Evolutionary conservation across 1,140 invertebrate genomes (phyloP), one percentile per base, ranked within the genome.

Genomic region (Stegodyphus dumicola): DNA sequence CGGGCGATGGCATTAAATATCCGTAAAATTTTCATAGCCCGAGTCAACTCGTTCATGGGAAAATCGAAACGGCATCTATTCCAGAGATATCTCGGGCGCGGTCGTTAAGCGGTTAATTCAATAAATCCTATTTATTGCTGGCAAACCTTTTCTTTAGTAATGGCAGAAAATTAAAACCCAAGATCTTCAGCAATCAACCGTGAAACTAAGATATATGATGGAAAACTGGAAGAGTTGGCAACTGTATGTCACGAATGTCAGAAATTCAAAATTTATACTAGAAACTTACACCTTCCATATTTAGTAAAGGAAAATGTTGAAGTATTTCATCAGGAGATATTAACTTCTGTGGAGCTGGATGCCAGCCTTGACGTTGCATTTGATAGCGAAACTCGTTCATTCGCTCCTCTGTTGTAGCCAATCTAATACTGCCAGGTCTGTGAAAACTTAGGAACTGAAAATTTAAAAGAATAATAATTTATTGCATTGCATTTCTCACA

Each of bases 301-400:
- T 90, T 0, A 91, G 74, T 9, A 90, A 75, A 51, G 91, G 91
- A 80, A 88, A 90, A 13, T 90, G 51, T 65, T 89, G 74, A 13
- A 88, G 67, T 13, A 91, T 89, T 87, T 91, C 88, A 13, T 91
- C 89, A 6, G 90, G 90, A 2, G 86, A 87, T 33, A 92, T 87
- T 0, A 91, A 79, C 9, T 88, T 88, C 66, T 91, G 90, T 6
- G 89, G 88, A 5, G 90, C 90, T 18, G 89, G 83, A n/a, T 90
- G 87, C 88, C 89, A 89, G 4, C 89, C 88, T 54, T 90, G 88
- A 18, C 90, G 85, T 49, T 88, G 87, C 90, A 91, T 91, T 80
- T 91, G 90, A 81, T 89, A 90, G 60, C 87, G 88, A 65, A 90
- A 87, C 81, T 91, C 90, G 69, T 90, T 89, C 79, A 91, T 85